These are phyloP conservation scores for Dexiosoma caninum DNA, from an alignment of 2,888 invertebrate genomes.

Conservation along the genomic window DNA sequence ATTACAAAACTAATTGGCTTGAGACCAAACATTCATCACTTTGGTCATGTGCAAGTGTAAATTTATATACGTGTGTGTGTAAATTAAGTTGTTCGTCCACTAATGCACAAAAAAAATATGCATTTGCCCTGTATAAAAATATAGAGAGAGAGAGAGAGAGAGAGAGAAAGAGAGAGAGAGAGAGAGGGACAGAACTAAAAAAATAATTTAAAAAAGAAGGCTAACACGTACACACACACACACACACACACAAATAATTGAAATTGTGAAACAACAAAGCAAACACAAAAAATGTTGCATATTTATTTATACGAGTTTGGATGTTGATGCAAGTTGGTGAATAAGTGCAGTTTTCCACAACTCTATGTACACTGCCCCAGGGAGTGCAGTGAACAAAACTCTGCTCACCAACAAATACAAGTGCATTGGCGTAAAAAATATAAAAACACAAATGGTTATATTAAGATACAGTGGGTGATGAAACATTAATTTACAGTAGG, in stretches of 20 bases:
- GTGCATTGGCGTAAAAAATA: constrained; percentile 46
- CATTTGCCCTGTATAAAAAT: constrained; percentile 6
- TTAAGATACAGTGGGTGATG: background rate
- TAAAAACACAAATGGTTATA: constrained; percentile 10
- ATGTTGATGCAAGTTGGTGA: constrained; percentile 30
- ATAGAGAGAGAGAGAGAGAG: background rate
- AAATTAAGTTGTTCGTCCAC: background rate
- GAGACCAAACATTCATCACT: constrained; percentile 61
- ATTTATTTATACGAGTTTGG: constrained; percentile 20
- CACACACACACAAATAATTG: constrained; percentile 8
- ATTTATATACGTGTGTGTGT: background rate
- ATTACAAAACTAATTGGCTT: constrained; percentile 60
- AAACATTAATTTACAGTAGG: too few species aligned
- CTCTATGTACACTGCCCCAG: constrained; percentile 57
- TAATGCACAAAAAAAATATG: constrained; percentile 14
- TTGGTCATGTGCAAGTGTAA: constrained; percentile 32
- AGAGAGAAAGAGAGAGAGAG: too few species aligned
- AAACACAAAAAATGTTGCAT: constrained; percentile 4
- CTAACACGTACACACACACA: background rate
- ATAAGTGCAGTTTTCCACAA: constrained; percentile 59
- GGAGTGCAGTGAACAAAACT: constrained; percentile 60
- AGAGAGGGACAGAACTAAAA: too few species aligned
- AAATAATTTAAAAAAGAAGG: too few species aligned
- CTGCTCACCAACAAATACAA: constrained; percentile 45
- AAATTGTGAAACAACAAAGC: constrained; percentile 19